Conservation (phyloP, 2,888 invertebrate species). For the Oscheius onirici region DNA sequence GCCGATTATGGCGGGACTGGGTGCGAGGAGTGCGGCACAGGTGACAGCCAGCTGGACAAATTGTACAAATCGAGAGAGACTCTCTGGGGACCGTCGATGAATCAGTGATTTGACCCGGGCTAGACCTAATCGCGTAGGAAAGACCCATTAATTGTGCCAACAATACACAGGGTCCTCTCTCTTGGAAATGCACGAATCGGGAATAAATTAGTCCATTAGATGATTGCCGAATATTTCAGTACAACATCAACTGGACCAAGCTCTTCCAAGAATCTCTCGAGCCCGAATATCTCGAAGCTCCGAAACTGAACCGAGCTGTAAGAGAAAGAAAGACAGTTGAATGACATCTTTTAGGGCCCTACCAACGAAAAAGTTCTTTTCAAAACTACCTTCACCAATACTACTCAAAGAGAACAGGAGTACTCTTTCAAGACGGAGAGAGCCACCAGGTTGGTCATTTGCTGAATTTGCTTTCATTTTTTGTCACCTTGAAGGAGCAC, state of each 20-base stretch:
- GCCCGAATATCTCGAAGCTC: slow-evolving; percentile 63
- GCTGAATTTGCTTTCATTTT: neutral
- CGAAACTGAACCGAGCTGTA: slow-evolving; percentile 26
- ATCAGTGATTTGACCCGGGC: slow-evolving; percentile 28
- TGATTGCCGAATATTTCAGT: slow-evolving; percentile 49
- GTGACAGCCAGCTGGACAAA: slow-evolving; percentile 26
- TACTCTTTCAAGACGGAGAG: slow-evolving; percentile 73
- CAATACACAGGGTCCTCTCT: slow-evolving; percentile 1
- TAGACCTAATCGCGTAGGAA: slow-evolving; percentile 24
- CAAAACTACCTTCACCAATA: slow-evolving; percentile 72
- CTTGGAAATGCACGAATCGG: neutral
- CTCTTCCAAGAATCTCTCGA: slow-evolving; percentile 71
- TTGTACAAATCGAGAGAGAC: neutral
- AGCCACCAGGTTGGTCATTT: slow-evolving; percentile 55
- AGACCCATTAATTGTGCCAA: slow-evolving; percentile 25
- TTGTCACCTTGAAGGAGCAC: slow-evolving; percentile 66
- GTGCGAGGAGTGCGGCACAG: slow-evolving; percentile 3
- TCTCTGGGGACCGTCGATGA: slow-evolving; percentile 16
- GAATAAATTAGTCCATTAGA: slow-evolving; percentile 6
- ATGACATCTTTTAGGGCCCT: slow-evolving; percentile 40
- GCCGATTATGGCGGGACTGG: slow-evolving; percentile 19
- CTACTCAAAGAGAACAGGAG: slow-evolving; percentile 71
- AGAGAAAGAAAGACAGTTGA: neutral
- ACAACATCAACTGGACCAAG: slow-evolving; percentile 73
- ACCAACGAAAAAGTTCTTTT: slow-evolving; percentile 66